A percentile compares a stretch with the other conserved stretches of the same genome.
phyloP scores from a whole-genome alignment of 2,113 vertebrate genomes.

The Brachypodius melanocephalos region DNA sequence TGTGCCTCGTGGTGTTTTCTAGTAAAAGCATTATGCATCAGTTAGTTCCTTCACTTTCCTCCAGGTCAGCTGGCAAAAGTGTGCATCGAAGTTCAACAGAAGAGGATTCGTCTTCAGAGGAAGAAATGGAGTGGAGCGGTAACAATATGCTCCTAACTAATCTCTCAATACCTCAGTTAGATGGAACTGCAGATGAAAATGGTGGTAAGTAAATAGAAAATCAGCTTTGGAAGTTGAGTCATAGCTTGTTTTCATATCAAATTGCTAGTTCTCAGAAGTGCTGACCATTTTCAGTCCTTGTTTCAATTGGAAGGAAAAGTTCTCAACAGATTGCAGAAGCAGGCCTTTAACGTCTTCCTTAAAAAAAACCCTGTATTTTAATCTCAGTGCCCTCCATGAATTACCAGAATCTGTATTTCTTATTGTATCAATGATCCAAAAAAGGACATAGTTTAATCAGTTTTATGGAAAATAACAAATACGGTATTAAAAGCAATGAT shows the following conservation, averaged over 20 bases:
- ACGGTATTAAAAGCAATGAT: background rate
- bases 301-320: background rate
- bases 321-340: background rate
- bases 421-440: background rate
- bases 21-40: background rate
- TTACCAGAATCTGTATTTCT: background rate
- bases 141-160: conserved; percentile 81
- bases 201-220: conserved; percentile 80
- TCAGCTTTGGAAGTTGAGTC: background rate
- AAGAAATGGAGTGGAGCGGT: conserved; percentile 93
- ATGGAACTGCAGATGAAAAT: conserved; percentile 96
- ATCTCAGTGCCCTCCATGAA: background rate
- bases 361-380: background rate
- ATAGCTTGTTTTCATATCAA: background rate
- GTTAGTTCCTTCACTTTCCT: conserved; percentile 14
- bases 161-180: conserved; percentile 95
- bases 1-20: background rate
- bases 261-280: background rate
- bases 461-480: background rate
- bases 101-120: conserved; percentile 87
- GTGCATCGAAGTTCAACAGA: conserved; percentile 82
- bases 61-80: conserved; percentile 77
- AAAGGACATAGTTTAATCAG: background rate
- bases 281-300: background rate
- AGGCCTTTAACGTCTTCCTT: background rate